phyloP scores from a whole-genome alignment of 2,888 invertebrate genomes.

The Napeogenes inachia region DNA sequence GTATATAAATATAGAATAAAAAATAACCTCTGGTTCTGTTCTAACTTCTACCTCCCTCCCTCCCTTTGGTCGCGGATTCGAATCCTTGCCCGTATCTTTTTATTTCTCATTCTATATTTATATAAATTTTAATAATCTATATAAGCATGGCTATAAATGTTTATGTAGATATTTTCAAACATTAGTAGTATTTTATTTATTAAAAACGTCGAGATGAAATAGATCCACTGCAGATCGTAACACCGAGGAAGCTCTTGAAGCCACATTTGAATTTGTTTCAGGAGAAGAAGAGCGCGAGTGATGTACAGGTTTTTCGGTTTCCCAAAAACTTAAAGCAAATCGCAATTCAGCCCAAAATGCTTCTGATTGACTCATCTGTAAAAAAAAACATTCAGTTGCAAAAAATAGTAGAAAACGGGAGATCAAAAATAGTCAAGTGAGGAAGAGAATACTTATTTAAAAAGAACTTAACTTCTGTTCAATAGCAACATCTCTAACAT shows the following conservation, averaged over 20 bases:
- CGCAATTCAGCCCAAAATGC: slow-evolving; percentile 83
- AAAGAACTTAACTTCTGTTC: slow-evolving; percentile 82
- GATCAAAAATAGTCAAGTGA: background rate
- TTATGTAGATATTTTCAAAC: too few relatives aligned
- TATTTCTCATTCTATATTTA: too few relatives aligned
- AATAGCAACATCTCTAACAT: slow-evolving; percentile 87
- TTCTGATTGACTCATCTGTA: slow-evolving; percentile 82
- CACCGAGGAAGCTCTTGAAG: slow-evolving; percentile 64
- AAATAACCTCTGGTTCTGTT: too few relatives aligned
- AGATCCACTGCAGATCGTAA: slow-evolving; percentile 63
- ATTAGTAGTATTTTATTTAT: slow-evolving; percentile 23
- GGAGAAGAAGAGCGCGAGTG: slow-evolving; percentile 61
- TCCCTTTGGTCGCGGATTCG: too few relatives aligned
- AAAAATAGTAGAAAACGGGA: background rate
- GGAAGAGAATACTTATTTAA: too few relatives aligned
- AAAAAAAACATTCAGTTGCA: slow-evolving; percentile 23
- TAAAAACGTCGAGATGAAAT: slow-evolving; percentile 54
- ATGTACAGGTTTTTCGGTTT: slow-evolving; percentile 83
- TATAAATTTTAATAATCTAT: too few relatives aligned
- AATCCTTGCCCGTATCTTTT: too few relatives aligned
- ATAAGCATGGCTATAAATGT: too few relatives aligned
- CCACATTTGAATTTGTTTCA: slow-evolving; percentile 43
- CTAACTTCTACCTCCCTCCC: too few relatives aligned
- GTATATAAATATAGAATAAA: too few relatives aligned
- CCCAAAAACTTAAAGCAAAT: slow-evolving; percentile 85